Conservation (phyloP, 2,113 vertebrate species). For the Leiothrix lutea region DNA sequence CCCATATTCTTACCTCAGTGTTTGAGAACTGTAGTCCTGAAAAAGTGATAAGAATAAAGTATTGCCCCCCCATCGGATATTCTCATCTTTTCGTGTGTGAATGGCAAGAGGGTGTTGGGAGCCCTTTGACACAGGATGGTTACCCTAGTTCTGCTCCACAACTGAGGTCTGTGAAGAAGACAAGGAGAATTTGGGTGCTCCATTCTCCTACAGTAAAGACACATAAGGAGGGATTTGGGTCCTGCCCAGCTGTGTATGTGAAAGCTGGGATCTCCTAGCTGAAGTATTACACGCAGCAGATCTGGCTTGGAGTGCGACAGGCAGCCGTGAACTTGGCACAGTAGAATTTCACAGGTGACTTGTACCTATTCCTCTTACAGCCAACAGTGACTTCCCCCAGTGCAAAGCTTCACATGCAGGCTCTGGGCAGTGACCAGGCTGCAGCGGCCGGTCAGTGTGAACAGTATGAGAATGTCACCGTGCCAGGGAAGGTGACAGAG, state of each 20-base stretch:
- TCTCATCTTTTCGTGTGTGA: not conserved
- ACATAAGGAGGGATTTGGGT: not conserved
- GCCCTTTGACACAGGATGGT: not conserved
- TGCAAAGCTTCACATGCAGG: not conserved
- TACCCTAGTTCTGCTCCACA: not conserved
- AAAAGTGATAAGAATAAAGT: not conserved
- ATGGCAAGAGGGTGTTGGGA: not conserved
- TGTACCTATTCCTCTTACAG: not conserved
- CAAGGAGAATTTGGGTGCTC: not conserved
- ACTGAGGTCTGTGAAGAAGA: not conserved
- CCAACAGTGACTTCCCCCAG: not conserved
- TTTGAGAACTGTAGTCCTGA: not conserved
- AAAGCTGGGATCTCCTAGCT: not conserved
- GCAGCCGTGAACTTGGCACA: not conserved
- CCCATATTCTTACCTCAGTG: not conserved
- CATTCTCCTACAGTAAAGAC: not conserved
- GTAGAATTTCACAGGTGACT: not conserved
- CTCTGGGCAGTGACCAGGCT: not conserved
- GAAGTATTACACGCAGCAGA: not conserved
- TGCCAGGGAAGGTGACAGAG: not conserved
- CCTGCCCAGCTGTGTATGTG: not conserved
- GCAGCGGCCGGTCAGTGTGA: accelerated
- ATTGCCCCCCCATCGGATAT: not conserved
- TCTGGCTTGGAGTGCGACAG: not conserved
- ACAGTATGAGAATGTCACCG: accelerated